Evolutionary conservation across 1,140 invertebrate species (phyloP).

Genomic region (Teleogryllus occipitalis): DNA sequence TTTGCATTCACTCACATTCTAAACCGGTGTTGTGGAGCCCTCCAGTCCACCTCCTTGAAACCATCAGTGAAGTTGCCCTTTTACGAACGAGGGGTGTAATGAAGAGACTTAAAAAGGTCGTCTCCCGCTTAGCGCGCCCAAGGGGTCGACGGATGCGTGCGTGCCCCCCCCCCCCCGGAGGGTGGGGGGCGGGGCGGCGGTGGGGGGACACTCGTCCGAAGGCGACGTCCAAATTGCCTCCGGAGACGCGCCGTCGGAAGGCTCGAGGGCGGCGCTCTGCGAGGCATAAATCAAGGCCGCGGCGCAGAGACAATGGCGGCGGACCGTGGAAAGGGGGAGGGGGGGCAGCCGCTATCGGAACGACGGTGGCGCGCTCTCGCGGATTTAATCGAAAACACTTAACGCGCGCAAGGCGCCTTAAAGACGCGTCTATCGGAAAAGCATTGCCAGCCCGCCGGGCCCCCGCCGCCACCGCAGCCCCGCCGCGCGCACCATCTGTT

Average conservation of each 20-base stretch:
- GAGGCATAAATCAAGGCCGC: neutral
- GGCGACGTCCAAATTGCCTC: neutral
- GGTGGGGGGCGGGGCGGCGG: too few species aligned
- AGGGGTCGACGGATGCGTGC: too few species aligned
- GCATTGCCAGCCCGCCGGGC: neutral
- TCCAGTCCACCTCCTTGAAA: too few species aligned
- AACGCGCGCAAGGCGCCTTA: neutral
- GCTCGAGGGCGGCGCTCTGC: neutral
- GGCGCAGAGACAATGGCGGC: neutral
- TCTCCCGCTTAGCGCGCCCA: too few species aligned
- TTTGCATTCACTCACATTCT: too few species aligned
- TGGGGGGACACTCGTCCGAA: too few species aligned
- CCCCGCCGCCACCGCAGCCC: neutral
- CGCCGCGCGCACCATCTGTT: neutral
- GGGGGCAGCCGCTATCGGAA: neutral
- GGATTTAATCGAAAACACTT: conserved; percentile 5
- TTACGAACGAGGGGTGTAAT: too few species aligned
- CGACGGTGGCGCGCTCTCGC: neutral
- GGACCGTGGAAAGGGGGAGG: too few species aligned
- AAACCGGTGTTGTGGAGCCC: too few species aligned
- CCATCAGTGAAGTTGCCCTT: too few species aligned
- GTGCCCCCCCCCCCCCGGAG: too few species aligned
- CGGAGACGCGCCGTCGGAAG: neutral
- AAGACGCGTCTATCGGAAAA: neutral
- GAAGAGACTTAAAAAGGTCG: too few species aligned